Conservation (phyloP, 2,113 vertebrate genomes). For the Pachypanchax playfairii region DNA sequence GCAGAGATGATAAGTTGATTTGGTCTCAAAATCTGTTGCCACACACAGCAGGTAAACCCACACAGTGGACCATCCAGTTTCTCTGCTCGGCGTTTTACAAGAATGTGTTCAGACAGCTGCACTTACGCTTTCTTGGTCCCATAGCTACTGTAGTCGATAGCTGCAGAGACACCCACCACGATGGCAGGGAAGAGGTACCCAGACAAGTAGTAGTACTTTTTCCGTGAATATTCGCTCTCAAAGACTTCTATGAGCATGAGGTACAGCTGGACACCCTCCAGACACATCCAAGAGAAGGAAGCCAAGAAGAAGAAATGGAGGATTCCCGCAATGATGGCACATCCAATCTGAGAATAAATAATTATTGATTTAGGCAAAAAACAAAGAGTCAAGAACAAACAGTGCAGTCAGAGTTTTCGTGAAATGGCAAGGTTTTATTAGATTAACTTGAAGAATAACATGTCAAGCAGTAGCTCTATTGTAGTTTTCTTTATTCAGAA, state of each 20-base stretch:
- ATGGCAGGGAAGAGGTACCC: conserved; percentile 97
- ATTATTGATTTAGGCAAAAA: not conserved
- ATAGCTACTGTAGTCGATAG: conserved; percentile 96
- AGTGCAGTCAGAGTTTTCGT: not conserved
- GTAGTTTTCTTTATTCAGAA: conserved; percentile 20
- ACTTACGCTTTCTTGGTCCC: conserved; percentile 95
- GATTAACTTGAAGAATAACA: not conserved
- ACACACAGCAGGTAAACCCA: conserved; percentile 32
- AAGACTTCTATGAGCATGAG: conserved; percentile 99
- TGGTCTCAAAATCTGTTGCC: conserved; percentile 47
- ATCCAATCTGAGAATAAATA: conserved; percentile 85
- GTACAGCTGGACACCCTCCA: conserved; percentile 98
- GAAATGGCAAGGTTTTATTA: not conserved
- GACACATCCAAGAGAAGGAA: conserved; percentile 98
- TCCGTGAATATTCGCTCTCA: conserved; percentile 98
- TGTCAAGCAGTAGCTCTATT: conserved; percentile 1
- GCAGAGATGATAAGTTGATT: conserved; percentile 49
- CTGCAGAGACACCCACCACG: conserved; percentile 95
- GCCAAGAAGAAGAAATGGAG: conserved; percentile 99
- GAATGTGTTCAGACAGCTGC: conserved; percentile 55
- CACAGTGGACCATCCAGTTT: conserved; percentile 18
- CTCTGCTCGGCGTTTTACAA: conserved; percentile 32
- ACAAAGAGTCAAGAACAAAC: not conserved
- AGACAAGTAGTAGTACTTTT: conserved; percentile 96
- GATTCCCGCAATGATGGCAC: conserved; percentile 94